A percentile compares a stretch with the other conserved stretches of the same genome.
Evolutionary conservation across 2,113 vertebrate genomes (phyloP).

Genomic region (Nematolebias whitei): DNA sequence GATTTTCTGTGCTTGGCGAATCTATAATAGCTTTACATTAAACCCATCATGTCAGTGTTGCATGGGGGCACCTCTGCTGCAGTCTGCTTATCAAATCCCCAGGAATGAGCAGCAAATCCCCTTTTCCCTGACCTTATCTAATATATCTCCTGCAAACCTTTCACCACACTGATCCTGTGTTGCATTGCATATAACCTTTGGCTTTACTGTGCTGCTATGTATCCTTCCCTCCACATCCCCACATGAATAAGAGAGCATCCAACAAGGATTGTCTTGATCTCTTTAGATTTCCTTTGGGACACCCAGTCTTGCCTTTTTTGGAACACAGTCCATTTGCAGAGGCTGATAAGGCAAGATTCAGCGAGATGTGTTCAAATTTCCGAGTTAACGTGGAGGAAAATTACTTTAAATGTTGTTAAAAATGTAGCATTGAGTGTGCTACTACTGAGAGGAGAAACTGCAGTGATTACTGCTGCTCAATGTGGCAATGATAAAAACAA

Average conservation of each 20-base stretch:
- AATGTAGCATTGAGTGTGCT: conserved; percentile 10
- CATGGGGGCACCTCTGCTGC: conserved; percentile 33
- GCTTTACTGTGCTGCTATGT: conserved; percentile 30
- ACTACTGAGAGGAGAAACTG: not conserved
- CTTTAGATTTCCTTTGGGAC: conserved; percentile 62
- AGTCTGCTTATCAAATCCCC: conserved; percentile 65
- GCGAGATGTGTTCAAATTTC: conserved; percentile 19
- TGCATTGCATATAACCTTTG: conserved; percentile 50
- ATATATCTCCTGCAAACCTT: conserved; percentile 56
- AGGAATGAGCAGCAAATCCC: conserved; percentile 57
- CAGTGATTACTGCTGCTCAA: conserved; percentile 1
- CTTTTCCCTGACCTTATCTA: conserved; percentile 58
- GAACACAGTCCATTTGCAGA: conserved; percentile 45
- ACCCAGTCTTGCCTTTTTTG: not conserved
- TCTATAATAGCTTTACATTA: conserved; percentile 43
- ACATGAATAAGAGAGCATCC: conserved; percentile 64
- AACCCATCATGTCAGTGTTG: conserved; percentile 42
- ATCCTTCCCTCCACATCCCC: conserved; percentile 38
- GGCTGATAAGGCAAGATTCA: conserved; percentile 6
- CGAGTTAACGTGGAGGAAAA: not conserved
- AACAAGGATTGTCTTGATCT: conserved; percentile 45
- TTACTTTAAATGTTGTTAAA: conserved; percentile 24
- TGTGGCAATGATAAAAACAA: conserved; percentile 31
- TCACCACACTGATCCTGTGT: conserved; percentile 48
- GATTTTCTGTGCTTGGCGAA: conserved; percentile 20